Evolutionary conservation across 2,113 vertebrate species (phyloP).

Genomic region (Anoura caudifer): DNA sequence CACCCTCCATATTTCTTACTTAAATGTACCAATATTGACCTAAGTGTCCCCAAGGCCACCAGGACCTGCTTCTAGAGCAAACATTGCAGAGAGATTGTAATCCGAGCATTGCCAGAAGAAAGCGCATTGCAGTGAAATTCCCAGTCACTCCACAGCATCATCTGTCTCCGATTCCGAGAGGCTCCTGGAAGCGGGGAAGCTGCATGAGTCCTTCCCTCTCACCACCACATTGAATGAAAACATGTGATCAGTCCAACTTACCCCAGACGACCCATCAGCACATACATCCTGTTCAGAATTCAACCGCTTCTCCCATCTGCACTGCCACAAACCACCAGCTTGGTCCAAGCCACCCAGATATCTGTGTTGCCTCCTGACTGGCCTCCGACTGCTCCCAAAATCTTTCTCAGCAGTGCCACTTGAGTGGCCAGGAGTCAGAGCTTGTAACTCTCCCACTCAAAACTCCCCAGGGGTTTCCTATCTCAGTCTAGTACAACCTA

Average conservation of each 20-base stretch:
- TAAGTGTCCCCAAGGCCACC: background rate
- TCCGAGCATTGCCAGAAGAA: background rate
- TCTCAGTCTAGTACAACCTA: background rate
- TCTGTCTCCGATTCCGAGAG: background rate
- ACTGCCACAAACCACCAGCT: background rate
- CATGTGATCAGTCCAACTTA: background rate
- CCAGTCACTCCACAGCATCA: background rate
- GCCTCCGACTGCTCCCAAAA: background rate
- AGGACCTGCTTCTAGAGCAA: background rate
- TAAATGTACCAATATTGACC: background rate
- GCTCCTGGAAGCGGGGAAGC: background rate
- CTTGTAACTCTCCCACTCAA: background rate
- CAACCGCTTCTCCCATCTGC: background rate
- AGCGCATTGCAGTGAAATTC: background rate
- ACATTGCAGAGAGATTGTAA: background rate
- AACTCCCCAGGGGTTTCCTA: background rate
- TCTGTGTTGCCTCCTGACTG: background rate
- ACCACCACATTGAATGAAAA: background rate
- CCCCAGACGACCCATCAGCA: background rate
- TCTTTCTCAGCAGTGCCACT: background rate
- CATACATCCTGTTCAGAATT: background rate
- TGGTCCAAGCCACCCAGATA: background rate
- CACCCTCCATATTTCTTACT: background rate
- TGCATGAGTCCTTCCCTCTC: background rate
- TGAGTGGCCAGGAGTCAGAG: background rate